These are phyloP conservation scores for Sebastes matsubarae DNA, from an alignment of 2,797 vertebrate genomes.

Conservation along the genomic window DNA sequence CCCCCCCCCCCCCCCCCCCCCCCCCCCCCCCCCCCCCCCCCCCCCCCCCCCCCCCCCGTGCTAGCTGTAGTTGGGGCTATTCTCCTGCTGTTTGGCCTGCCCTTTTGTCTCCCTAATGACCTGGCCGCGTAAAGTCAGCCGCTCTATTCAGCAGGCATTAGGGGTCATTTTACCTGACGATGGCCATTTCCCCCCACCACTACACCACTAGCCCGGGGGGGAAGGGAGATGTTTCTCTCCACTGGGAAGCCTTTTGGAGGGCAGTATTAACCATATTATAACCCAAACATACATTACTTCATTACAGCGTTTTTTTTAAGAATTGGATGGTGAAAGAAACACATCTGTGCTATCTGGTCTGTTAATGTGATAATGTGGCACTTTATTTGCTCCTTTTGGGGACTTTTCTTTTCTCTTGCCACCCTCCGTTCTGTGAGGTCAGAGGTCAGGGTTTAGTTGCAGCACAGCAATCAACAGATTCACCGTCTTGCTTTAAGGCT, in stretches of 20 bases:
- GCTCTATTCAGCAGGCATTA: constrained; percentile 75
- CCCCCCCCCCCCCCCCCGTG: background rate
- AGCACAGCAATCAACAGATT: background rate
- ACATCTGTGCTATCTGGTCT: background rate
- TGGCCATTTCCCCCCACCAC: constrained; percentile 36
- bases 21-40: too few species aligned
- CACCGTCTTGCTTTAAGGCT: background rate
- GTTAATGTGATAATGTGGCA: constrained; percentile 18
- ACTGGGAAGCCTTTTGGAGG: background rate
- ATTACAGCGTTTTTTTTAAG: background rate
- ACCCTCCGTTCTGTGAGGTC: constrained; percentile 1
- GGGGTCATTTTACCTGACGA: constrained; percentile 78
- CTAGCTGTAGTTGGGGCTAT: constrained; percentile 39
- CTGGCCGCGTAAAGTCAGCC: constrained; percentile 70
- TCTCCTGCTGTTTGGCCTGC: constrained; percentile 56
- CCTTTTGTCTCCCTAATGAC: constrained; percentile 78
- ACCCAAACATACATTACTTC: background rate
- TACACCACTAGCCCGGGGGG: constrained; percentile 38
- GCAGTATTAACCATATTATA: background rate
- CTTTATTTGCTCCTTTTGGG: constrained; percentile 5
- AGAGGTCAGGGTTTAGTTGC: constrained; percentile 43
- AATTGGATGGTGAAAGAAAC: background rate
- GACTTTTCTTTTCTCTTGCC: background rate
- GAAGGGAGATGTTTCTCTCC: constrained; percentile 33
- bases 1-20: too few species aligned